These are phyloP conservation scores for Coenonympha arcania DNA, from an alignment of 2,888 invertebrate species.

Conservation along the genomic window DNA sequence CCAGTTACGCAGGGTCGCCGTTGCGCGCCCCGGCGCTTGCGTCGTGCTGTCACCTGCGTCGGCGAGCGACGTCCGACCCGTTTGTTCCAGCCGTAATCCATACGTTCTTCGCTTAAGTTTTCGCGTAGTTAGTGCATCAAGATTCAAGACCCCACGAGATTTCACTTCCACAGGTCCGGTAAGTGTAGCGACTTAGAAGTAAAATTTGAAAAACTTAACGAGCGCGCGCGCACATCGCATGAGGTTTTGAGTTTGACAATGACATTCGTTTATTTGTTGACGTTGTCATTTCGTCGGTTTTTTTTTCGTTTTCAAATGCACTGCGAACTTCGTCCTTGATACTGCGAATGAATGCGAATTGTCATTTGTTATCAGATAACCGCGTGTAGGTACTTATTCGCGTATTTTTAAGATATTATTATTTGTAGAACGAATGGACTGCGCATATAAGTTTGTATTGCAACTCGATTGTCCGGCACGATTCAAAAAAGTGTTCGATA, in stretches of 20 bases:
- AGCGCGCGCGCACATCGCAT: constrained; percentile 28
- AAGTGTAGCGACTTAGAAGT: constrained; percentile 14
- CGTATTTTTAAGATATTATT: constrained; percentile 1
- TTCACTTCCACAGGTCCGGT: constrained; percentile 13
- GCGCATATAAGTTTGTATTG: constrained; percentile 28
- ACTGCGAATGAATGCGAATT: not conserved
- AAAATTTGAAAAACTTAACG: constrained; percentile 7
- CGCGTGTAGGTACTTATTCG: not conserved
- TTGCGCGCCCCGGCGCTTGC: constrained; percentile 61
- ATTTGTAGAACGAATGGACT: constrained; percentile 18
- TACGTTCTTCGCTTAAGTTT: constrained; percentile 22
- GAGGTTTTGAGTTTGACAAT: constrained; percentile 48
- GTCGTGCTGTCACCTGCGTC: constrained; percentile 43
- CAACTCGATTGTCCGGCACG: constrained; percentile 43
- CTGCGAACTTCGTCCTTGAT: constrained; percentile 12
- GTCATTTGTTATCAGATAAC: not conserved
- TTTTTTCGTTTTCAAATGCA: constrained; percentile 14
- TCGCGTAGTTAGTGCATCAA: constrained; percentile 6
- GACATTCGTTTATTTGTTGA: constrained; percentile 55
- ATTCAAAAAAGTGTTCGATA: constrained; percentile 35
- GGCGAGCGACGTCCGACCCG: constrained; percentile 36
- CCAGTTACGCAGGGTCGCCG: constrained; percentile 47
- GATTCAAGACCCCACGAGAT: not conserved
- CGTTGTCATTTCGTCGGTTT: constrained; percentile 31
- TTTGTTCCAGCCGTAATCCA: constrained; percentile 30